Evolutionary conservation across 1,140 invertebrate genomes (phyloP), one percentile per base, ranked within the genome.

Genomic region (Atta colombica): DNA sequence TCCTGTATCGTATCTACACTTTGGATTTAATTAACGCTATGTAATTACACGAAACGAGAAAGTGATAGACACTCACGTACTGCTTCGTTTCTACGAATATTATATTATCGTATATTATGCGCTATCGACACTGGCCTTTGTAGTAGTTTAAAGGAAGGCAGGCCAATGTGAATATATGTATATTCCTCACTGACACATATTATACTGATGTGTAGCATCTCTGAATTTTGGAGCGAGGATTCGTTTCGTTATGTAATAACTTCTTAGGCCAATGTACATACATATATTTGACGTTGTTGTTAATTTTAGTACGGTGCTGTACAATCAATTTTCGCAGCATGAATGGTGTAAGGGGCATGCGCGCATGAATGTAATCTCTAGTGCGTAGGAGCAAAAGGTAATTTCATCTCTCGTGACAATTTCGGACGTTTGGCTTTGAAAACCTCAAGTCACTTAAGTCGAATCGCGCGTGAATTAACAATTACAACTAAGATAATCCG

Each of bases 61-160:
- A 72, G 63, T 78, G 53, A 28, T 86, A 86, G 82, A 86, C 58
- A 72, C 68, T 81, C 61, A 69, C n/a, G 39, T 84, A 61, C 53
- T 49, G 80, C 69, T 75, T 82, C 49, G 39, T 75, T 51, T 84
- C 69, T 84, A 84, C 69, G 80, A 74, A 61, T 75, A 75, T 84
- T 35, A 74, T 75, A 74, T 69, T 87, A 87, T 69, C 80, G 45
- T 61, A 84, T 77, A 86, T 75, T 63, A 88, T 87, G 84, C 77
- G 87, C 89, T 90, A 88, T 72, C 66, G 82, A 92, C 92, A 93
- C 92, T 93, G 92, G 92, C 92, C 92, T 93, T 80, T 93, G 92
- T 93, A 93, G 92, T 93, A 93, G 91, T 92, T 86, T 69, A 88
- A 88, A 61, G 68, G 82, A 53, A 77, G 63, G 72, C 86, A 87